Evolutionary conservation across 2,888 invertebrate species (phyloP), one percentile per base, ranked within the genome.

Genomic region (Parapristionchus giblindavisi): DNA sequence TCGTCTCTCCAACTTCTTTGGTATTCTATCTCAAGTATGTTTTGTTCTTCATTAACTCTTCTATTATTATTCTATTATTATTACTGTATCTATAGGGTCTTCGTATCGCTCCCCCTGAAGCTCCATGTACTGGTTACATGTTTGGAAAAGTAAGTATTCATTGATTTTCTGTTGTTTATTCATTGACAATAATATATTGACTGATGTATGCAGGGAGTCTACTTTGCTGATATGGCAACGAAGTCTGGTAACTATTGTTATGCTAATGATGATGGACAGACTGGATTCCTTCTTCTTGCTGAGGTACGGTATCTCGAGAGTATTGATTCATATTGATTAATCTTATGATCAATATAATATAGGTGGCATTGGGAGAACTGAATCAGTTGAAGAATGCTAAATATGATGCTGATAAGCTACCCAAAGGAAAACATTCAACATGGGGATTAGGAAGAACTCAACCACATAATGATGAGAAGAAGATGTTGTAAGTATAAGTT

Each of bases 231-330:
- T 80, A 89, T 90, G 88, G 89, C 89, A 36, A 89, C 89, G 79
- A 90, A 90, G 80, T 89, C 89, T 85, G 89, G 89, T 68, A 90
- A 90, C 77, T 90, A 90, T 81, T 90, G 90, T 77, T 90, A 88
- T 81, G 85, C 89, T 3, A 86, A 85, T 24, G 77, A 85, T 32
- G 77, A 85, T 29, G 89, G 89, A 77, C 87, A 88, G 73, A 82
- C 83, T 36, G 90, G 89, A 3, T 76, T 90, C 6, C 77, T 90
- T 40, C 70, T 71, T 21, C 84, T 90, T 1, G 89, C 89, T 84
- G 90, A 90, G 86, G 90, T 90, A 81, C 80, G 32, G 29, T 48
- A 51, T 32, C 38, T 17, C 24, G 11, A 24, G 11, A 14, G 63
- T 36, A 38, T 60, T 6, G 21, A 58, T n/a, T 32, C 29, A 29